Evolutionary conservation across 2,888 invertebrate species (phyloP), one percentile per base, ranked within the genome.

Genomic region (Sesamia inferens): DNA sequence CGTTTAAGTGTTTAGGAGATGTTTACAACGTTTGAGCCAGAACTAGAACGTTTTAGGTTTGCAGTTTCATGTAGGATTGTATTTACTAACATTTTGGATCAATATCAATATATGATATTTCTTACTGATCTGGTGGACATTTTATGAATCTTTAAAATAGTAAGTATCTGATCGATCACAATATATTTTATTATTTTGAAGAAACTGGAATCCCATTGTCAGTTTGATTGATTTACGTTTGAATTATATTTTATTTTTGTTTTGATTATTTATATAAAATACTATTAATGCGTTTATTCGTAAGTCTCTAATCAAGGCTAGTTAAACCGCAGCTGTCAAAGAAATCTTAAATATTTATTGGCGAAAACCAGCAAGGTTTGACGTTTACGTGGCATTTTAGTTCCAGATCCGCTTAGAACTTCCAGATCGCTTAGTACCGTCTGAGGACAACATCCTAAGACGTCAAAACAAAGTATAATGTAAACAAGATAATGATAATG

Each of bases 1-100:
- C 14, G 10, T 71, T 24, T 54, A 58, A 68, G 64, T 65, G 22
- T 64, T 62, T 47, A 16, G 24, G 31, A 31, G 31, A 31, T 31
- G 31, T 31, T 31, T 31, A 31, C 39, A 8, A 57, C 4, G n/a
- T 63, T 48, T 7, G 6, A n/a, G 22, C n/a, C 8, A 22, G n/a
- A 14, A 31, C 31, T 3, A 31, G 31, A 31, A 31, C 31, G 44
- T 55, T 61, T 14, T 31, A 19, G 11, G 8, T 73, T 54, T 5
- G 14, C 6, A 51, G n/a, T 16, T 71, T 16, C 8, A 13, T n/a
- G 3, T 7, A 42, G 5, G 3, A 3, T 2, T 42, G 0, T 67
- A 47, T n/a, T 31, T 31, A 31, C 31, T 31, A 31, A 31, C 2
- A 31, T 31, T 31, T 31, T 31, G 31, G 31, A 31, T 31, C 31